Evolutionary conservation across 2,797 vertebrate species (phyloP).

Genomic region (Allobates femoralis): DNA sequence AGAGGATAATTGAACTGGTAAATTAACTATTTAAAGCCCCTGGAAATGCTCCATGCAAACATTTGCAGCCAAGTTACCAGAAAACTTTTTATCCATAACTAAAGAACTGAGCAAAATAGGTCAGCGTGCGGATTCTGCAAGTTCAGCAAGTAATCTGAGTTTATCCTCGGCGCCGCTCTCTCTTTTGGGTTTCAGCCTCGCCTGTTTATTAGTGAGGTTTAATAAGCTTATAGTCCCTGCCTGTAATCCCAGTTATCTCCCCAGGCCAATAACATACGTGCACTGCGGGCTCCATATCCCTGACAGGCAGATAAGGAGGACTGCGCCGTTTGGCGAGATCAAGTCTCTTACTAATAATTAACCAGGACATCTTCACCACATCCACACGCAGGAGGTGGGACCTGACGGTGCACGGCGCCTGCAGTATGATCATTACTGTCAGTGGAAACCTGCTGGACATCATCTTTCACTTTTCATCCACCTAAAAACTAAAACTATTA

Average conservation of each 20-base stretch:
- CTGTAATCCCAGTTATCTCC: constrained; percentile 51
- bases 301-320: constrained; percentile 45
- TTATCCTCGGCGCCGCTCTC: constrained; percentile 40
- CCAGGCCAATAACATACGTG: constrained; percentile 43
- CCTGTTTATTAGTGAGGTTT: constrained; percentile 56
- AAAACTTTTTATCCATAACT: constrained; percentile 6
- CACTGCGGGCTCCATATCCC: background rate
- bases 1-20: background rate
- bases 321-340: constrained; percentile 16
- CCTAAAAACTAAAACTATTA: background rate
- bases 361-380: constrained; percentile 28
- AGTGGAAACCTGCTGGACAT: background rate
- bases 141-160: constrained; percentile 51
- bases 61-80: background rate
- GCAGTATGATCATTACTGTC: constrained; percentile 36
- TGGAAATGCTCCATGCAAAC: too few species aligned
- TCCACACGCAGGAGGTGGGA: background rate
- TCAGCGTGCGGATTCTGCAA: constrained; percentile 34
- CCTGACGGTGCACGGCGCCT: background rate
- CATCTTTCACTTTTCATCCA: background rate
- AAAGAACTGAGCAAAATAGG: constrained; percentile 44
- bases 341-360: constrained; percentile 49
- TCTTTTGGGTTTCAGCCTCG: constrained; percentile 30
- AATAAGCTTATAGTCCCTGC: constrained; percentile 51
- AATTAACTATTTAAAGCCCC: background rate